Evolutionary conservation across 2,888 invertebrate genomes (phyloP).

Genomic region (Rhagonycha fulva): DNA sequence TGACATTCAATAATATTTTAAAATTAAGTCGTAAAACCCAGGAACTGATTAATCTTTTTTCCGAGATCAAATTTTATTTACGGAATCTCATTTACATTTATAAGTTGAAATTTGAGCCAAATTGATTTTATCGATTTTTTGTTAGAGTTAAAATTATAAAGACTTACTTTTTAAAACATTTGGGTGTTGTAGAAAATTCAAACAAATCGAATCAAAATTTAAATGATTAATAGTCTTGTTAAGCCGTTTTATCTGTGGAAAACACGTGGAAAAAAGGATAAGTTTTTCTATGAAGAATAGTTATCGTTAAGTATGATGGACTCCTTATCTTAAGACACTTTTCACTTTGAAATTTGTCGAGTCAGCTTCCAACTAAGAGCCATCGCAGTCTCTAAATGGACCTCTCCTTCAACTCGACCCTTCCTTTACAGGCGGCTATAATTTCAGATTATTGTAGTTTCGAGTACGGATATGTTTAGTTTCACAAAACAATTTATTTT

Average conservation of each 20-base stretch:
- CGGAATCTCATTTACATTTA: neutral
- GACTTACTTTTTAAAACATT: neutral
- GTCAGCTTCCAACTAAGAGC: constrained; percentile 37
- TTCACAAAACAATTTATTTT: constrained; percentile 5
- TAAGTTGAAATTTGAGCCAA: neutral
- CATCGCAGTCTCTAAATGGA: constrained; percentile 32
- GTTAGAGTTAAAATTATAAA: no score
- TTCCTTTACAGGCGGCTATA: constrained; percentile 28
- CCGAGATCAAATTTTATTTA: neutral
- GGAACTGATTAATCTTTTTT: neutral
- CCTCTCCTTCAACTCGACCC: constrained; percentile 30
- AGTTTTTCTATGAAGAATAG: constrained; percentile 39
- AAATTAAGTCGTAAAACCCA: neutral
- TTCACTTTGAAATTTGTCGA: constrained; percentile 40
- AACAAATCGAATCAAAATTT: neutral
- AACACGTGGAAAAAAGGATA: constrained; percentile 19
- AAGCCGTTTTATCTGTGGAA: constrained; percentile 15
- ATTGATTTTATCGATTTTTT: neutral
- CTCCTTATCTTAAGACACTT: constrained; percentile 40
- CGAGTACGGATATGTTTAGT: constrained; percentile 12
- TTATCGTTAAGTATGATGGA: constrained; percentile 39
- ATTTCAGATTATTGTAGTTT: constrained; percentile 26
- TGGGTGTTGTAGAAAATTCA: neutral
- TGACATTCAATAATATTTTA: neutral
- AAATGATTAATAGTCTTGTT: neutral